A percentile compares a stretch with the other conserved stretches of the same genome.
These are phyloP conservation scores for Steinernema feltiae DNA, from an alignment of 1,140 invertebrate species.

Conservation along the genomic window DNA sequence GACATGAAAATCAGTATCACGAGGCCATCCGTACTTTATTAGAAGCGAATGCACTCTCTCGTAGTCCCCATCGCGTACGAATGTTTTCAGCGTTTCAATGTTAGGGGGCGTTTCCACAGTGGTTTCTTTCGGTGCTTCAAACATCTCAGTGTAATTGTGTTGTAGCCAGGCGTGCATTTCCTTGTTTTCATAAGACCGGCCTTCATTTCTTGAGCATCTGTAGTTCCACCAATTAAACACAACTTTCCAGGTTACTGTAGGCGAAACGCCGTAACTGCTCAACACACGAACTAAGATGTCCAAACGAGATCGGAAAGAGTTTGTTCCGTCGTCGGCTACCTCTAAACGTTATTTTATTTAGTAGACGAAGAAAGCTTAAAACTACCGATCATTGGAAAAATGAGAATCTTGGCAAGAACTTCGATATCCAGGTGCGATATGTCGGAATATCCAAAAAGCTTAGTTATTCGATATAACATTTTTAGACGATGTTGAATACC, in stretches of 20 bases:
- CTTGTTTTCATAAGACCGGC: conserved; percentile 5
- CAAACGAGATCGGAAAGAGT: conserved; percentile 2
- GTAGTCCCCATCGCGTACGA: not conserved
- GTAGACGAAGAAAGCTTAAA: not conserved
- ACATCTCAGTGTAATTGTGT: conserved; percentile 9
- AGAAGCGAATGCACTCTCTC: conserved; percentile 7
- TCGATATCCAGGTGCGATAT: conserved; percentile 24
- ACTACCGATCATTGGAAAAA: conserved; percentile 16
- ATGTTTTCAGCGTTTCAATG: not conserved
- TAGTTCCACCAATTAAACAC: conserved; percentile 24
- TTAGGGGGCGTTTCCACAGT: not conserved
- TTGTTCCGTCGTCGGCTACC: not conserved
- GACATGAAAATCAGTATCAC: conserved; percentile 17
- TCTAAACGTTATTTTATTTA: conserved; percentile 11
- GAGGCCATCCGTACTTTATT: conserved; percentile 21
- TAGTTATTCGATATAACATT: conserved; percentile 14
- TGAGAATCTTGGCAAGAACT: not conserved
- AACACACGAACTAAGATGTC: not conserved
- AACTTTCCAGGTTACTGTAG: not conserved
- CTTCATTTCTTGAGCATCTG: not conserved
- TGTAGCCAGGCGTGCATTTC: conserved; percentile 15
- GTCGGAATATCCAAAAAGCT: conserved; percentile 18
- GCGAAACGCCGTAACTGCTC: conserved; percentile 23
- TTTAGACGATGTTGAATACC: conserved; percentile 13
- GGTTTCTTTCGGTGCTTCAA: not conserved